Conservation (phyloP, 2,888 invertebrate species). For the Lottia gigantea region DNA sequence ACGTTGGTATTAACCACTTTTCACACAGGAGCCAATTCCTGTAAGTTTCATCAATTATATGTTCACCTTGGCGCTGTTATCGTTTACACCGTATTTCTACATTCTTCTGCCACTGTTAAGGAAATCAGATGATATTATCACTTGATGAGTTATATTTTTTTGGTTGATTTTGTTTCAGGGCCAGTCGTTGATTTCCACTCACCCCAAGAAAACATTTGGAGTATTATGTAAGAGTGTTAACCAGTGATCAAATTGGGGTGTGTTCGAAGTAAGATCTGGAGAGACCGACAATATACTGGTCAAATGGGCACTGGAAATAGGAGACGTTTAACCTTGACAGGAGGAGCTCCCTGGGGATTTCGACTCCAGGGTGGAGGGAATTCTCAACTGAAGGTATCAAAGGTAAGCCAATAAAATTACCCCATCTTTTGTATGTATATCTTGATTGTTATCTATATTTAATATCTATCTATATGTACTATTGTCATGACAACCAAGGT, state of each 20-base stretch:
- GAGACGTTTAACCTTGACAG: conserved; percentile 51
- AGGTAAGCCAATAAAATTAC: conserved; percentile 51
- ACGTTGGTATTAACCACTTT: too few relatives aligned
- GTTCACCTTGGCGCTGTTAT: too few relatives aligned
- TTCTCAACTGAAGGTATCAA: conserved; percentile 62
- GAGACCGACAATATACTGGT: conserved; percentile 5
- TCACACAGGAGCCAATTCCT: too few relatives aligned
- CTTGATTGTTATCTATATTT: too few relatives aligned
- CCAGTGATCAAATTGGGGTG: background rate
- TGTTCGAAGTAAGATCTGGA: background rate
- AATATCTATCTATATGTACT: too few relatives aligned
- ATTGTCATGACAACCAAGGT: too few relatives aligned
- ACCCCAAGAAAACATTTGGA: background rate
- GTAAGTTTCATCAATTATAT: too few relatives aligned
- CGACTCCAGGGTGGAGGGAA: conserved; percentile 64
- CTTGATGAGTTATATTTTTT: too few relatives aligned
- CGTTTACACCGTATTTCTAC: too few relatives aligned
- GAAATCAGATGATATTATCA: too few relatives aligned
- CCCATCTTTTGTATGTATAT: too few relatives aligned
- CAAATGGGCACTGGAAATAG: conserved; percentile 53
- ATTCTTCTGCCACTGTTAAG: too few relatives aligned
- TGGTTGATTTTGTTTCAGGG: background rate
- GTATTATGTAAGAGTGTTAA: background rate
- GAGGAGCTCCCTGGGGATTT: conserved; percentile 68
- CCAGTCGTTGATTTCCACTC: background rate